Base-by-base conservation (phyloP, 92 coral and sea anemone genomes). In the Epizoanthus ramosus region DNA sequence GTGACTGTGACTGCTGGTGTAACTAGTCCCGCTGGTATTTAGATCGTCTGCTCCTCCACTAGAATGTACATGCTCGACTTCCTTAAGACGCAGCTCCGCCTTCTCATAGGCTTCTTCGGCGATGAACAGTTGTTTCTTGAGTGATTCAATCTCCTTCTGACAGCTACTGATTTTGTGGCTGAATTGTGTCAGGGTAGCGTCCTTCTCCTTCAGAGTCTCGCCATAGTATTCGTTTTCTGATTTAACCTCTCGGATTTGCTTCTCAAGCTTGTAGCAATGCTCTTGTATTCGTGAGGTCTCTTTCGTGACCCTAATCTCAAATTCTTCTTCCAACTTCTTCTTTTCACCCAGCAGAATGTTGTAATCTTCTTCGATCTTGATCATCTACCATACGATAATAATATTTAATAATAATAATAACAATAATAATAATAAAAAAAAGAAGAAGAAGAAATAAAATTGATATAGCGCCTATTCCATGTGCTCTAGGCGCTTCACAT, bases 61-160 rank as follows among this genome's bases (percentile, higher is more conserved):
- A 79, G 80, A 52, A 25, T 57, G 70, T 83, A 83, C 22, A 50
- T 50, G 54, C 54, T 83, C 86, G 13, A 87, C 83, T 13, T 87
- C 90, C 83, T 83, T 87, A 54, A 87, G 75, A 13, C 87, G 86
- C 25, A 74, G 75, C 79, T 89, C 90, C 25, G 88, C 65, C 24
- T 65, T 86, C 21, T 79, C 81, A 31, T 87, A 71, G 3, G 87
- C 76, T 63, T 82, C 86, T n/a, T 61, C 41, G 1, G 74, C 84
- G 22, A 84, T 74, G 61, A 66, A 75, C 31, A 83, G 72, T 65
- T 89, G 90, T 56, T 73, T 86, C 81, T 65, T 85, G 72, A 86
- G 74, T 79, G 72, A 52, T 69, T 87, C 91, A n/a, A 83, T 65
- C 54, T 92, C 93, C 21, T 85, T 89, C 66, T 87, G 89, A 64